Conservation (phyloP, 2,888 invertebrate species). For the Caenorhabditis parvicauda region DNA sequence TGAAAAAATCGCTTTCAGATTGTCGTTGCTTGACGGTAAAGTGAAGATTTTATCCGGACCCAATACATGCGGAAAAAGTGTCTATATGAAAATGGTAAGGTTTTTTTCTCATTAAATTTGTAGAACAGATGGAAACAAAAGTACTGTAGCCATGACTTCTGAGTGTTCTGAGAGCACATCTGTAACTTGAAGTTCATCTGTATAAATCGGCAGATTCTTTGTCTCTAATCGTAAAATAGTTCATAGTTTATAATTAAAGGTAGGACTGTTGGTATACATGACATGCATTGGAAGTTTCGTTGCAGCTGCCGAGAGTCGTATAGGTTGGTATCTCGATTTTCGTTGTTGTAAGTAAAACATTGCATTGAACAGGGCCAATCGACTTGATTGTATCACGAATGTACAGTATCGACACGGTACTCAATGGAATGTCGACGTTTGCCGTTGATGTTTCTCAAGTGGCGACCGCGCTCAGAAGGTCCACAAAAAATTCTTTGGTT, state of each 20-base stretch:
- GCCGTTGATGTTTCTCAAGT: constrained; percentile 82
- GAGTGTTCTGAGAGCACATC: too few relatives aligned
- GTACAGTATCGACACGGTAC: constrained; percentile 76
- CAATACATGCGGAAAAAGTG: constrained; percentile 87
- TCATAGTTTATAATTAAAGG: constrained; percentile 58
- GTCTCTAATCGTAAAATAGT: too few relatives aligned
- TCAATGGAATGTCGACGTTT: constrained; percentile 80
- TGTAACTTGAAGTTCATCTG: too few relatives aligned
- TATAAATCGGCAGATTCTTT: too few relatives aligned
- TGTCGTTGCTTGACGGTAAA: constrained; percentile 65
- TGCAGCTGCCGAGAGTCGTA: constrained; percentile 70
- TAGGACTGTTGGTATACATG: constrained; percentile 78
- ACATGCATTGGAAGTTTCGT: constrained; percentile 87
- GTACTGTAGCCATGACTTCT: too few relatives aligned
- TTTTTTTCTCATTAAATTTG: background rate
- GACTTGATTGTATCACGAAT: constrained; percentile 71
- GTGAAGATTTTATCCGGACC: constrained; percentile 84
- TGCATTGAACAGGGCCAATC: constrained; percentile 74
- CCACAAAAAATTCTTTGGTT: constrained; percentile 73
- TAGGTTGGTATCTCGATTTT: too few relatives aligned
- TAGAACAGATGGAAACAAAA: too few relatives aligned
- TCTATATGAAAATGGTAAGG: constrained; percentile 79
- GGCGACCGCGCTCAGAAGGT: constrained; percentile 72
- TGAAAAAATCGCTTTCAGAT: background rate
- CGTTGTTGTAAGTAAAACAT: too few relatives aligned